Base-by-base conservation (phyloP, 2,113 vertebrate genomes). In the Tychaedon coryphoeus region DNA sequence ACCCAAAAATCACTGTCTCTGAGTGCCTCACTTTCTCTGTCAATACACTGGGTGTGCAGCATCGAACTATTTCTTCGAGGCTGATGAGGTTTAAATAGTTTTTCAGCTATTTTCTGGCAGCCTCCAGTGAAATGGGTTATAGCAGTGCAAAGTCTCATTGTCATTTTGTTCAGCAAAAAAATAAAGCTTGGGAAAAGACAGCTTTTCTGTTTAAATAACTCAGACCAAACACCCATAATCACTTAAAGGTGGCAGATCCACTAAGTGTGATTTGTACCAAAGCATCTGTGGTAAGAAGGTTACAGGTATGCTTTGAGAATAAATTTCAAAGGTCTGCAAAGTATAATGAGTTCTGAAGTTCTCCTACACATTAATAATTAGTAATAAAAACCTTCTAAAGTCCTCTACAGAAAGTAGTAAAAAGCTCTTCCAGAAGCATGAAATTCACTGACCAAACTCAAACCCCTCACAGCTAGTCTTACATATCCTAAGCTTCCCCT, bases 321-420 rank as follows among this genome's bases (percentile, higher is more conserved):
- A 96, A 95, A 96, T 96, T 97, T 96, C 94, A 96, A 96, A 96
- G 94, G 93, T 94, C 92, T 95, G 72, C 64, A 88, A 90, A 94
- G 69, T 67, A 92, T 94, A 93, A 95, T 96, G 88, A 96, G 78
- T 90, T 94, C 40, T 86, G 33, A 90, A 93, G 79, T 96, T 91
- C 72, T 95, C 72, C 88, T 82, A 80, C 85, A 90, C 74, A 92
- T 93, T 96, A 94, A 97, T 95, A 92, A 96, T 96, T 93, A 86
- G 88, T 38, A 94, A 96, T 94, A 94, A 96, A 96, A 92, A 73
- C 86, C 88, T 80, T 92, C 72, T 64, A 93, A 94, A 95, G 56
- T 48, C 86, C 73, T 95, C 53, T 36, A 89, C 36, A 56, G 51
- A 83, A 92, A 66, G 56, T 54, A 51, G 81, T 77, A 86, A 90